Base-by-base conservation (phyloP, 2,113 vertebrate species). In the Cololabis saira region DNA sequence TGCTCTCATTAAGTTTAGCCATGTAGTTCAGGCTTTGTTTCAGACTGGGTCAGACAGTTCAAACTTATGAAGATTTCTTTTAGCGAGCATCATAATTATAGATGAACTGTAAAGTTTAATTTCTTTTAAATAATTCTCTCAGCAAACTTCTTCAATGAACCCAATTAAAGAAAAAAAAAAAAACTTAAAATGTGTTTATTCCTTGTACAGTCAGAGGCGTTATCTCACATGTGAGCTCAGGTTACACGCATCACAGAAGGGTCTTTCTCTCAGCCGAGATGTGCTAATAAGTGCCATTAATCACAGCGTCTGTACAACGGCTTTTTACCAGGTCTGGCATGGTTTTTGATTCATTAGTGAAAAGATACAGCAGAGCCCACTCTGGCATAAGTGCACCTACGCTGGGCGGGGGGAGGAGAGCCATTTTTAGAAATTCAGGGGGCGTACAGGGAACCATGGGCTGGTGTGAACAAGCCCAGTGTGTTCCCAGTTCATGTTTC, bases 381-480 rank as follows among this genome's bases (percentile, higher is more conserved):
- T 76, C 72, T 79, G 73, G 68, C 71, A 82, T 54, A 54, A 60
- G 71, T 43, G 67, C 64, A 62, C 68, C 62, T 66, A 71, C 21
- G 12, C 71, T 70, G 66, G 53, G 53, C 1, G 41, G 67, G 43
- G 75, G 64, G 54, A 71, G 60, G 66, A 16, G 12, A 80, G 74
- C 47, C 77, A 86, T 89, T 90, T 92, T 90, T 93, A 91, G 90
- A 90, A 80, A 88, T 63, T 78, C 72, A 83, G 88, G 81, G 87
- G 90, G 88, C 57, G 84, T 83, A 64, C 41, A 87, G 82, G 80
- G 66, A 86, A 71, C 61, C 53, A 81, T 71, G 51, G 72, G 58
- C 81, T 78, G 84, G 73, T 82, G 78, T 78, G 81, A 84, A 87
- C 65, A 85, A 84, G 70, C 78, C 78, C 60, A 66, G 78, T 64